Percentiles rank a stretch among this genome's conserved stretches.
Conservation (phyloP, 2,888 invertebrate species). For the Lasioglossum lativentre region DNA sequence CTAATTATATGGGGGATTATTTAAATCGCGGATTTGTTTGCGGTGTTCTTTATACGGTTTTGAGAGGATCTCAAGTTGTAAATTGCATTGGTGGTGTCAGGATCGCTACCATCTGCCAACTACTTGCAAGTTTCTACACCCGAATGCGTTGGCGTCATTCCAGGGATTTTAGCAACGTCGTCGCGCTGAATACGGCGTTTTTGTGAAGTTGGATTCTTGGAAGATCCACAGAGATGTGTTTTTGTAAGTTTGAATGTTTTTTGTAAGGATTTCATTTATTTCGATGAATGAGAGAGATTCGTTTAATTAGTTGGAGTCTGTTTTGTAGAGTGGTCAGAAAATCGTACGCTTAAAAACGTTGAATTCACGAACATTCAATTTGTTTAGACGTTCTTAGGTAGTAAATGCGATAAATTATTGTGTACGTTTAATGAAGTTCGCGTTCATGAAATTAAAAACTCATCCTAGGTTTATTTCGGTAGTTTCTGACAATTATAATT, state of each 20-base stretch:
- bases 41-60: constrained; percentile 32
- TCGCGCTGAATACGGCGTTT: neutral
- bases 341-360: neutral
- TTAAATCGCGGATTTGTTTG: constrained; percentile 46
- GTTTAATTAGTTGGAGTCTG: neutral
- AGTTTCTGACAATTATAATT: neutral
- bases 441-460: neutral
- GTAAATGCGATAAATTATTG: neutral
- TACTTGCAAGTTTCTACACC: constrained; percentile 73
- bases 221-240: neutral
- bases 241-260: too few species aligned
- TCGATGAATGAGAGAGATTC: neutral
- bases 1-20: constrained; percentile 33
- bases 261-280: neutral
- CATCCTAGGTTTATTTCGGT: neutral
- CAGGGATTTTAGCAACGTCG: neutral
- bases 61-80: constrained; percentile 63
- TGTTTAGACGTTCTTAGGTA: neutral
- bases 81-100: constrained; percentile 72
- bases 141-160: constrained; percentile 69
- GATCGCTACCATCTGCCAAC: constrained; percentile 79
- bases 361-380: neutral
- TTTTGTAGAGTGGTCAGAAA: neutral
- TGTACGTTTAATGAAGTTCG: too few species aligned
- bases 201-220: neutral